Base-by-base conservation (phyloP, 92 coral and sea anemone species). In the Umimayanthus kanabou region DNA sequence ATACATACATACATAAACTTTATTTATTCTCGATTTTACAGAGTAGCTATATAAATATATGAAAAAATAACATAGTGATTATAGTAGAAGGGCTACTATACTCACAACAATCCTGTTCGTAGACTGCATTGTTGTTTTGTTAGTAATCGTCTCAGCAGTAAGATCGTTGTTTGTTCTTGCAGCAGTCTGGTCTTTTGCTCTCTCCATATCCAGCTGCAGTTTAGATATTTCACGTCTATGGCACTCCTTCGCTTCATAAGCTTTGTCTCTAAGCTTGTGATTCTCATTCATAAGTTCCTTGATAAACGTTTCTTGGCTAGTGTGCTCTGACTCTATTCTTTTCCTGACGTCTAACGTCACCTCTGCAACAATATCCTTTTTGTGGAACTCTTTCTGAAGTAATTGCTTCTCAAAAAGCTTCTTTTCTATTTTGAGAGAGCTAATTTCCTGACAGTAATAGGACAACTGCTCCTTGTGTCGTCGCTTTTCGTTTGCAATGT, bases 231-330 rank as follows among this genome's bases (percentile, higher is more conserved):
- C 85, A 8, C 73, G 49, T 20, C 33, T 37, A 57, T 80, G 67
- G 3, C 49, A 29, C 14, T 61, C 85, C 18, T n/a, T 39, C 10
- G 18, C 33, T 29, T 80, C 85, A 15, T 18, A 26, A 33, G 33
- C 73, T 61, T 61, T 73, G 11, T 80, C 73, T 61, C 85, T 61
- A 39, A 80, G 73, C 50, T 58, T 80, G 23, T 18, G 73, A 20
- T 20, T 58, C 33, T 80, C 85, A 22, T 28, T 15, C 39, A 30
- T 37, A 57, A 64, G 55, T n/a, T 80, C 85, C 85, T 37, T 80
- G 49, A 58, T 58, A 80, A 61, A 20, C 6, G 4, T 61, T n/a
- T 80, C 85, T 58, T 37, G n/a, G 14, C 18, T 37, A 18, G 18
- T 2, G 47, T 37, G 70, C 16, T 80, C 85, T 30, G 85, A 58